A percentile compares a stretch with the other conserved stretches of the same genome.
Conservation (phyloP, 2,888 invertebrate species). For the Cenopis cana region DNA sequence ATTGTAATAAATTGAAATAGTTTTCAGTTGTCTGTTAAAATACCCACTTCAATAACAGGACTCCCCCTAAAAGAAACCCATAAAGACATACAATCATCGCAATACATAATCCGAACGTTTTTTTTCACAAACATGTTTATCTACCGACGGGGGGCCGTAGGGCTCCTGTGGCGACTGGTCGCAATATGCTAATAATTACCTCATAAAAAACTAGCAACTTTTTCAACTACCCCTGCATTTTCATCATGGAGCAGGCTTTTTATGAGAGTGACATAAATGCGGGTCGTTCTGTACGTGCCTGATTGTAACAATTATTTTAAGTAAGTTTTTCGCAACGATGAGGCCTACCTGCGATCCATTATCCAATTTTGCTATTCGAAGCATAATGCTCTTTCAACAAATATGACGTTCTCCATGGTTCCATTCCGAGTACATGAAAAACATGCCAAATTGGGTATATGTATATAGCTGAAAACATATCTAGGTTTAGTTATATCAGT, state of each 20-base stretch:
- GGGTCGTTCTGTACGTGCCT: neutral
- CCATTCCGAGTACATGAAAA: neutral
- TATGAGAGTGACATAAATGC: slow-evolving; percentile 2
- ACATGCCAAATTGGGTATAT: neutral
- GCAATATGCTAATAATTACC: slow-evolving; percentile 69
- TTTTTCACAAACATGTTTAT: slow-evolving; percentile 61
- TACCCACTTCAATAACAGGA: slow-evolving; percentile 4
- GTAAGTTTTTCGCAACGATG: neutral
- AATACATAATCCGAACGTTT: slow-evolving; percentile 35
- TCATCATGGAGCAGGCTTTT: slow-evolving; percentile 12
- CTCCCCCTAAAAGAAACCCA: slow-evolving; percentile 30
- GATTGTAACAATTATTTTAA: neutral
- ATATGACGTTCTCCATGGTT: neutral
- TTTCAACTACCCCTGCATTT: slow-evolving; percentile 34
- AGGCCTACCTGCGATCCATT: neutral
- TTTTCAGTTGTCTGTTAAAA: slow-evolving; percentile 3
- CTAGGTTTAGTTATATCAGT: too few species aligned
- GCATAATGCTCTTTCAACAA: neutral
- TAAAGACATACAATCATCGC: slow-evolving; percentile 39
- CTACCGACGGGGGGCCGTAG: slow-evolving; percentile 62
- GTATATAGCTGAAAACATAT: neutral
- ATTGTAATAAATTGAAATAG: neutral
- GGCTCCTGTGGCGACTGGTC: slow-evolving; percentile 54
- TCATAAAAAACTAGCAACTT: slow-evolving; percentile 44
- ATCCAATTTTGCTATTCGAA: neutral